Conservation (phyloP, 2,888 invertebrate species). For the Allygus modestus region DNA sequence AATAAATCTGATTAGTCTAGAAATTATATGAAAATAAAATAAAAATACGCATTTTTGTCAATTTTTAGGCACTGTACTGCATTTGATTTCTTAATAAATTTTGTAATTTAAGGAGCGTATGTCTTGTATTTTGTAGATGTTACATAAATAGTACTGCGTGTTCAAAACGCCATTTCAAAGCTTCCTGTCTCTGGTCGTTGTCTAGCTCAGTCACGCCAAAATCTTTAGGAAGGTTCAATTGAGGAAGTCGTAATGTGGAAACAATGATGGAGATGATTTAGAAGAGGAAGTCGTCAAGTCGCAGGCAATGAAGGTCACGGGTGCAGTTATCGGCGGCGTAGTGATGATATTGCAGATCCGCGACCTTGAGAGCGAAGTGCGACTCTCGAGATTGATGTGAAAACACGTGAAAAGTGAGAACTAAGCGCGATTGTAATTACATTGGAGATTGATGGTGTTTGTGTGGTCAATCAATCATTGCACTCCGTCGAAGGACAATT, state of each 20-base stretch:
- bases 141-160: neutral
- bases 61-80: too few relatives aligned
- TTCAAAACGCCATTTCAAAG: neutral
- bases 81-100: too few relatives aligned
- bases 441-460: neutral
- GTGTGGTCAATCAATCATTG: slow-evolving; percentile 19
- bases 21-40: too few relatives aligned
- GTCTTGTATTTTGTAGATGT: too few relatives aligned
- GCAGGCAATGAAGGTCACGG: slow-evolving; percentile 2
- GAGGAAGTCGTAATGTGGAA: slow-evolving; percentile 17
- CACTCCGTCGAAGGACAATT: neutral
- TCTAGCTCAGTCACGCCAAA: neutral
- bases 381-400: neutral
- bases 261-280: neutral
- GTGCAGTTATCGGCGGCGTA: neutral
- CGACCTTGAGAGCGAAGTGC: neutral
- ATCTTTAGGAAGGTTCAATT: slow-evolving; percentile 1
- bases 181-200: neutral
- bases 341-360: neutral
- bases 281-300: slow-evolving; percentile 15
- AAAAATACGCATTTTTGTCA: too few relatives aligned
- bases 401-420: neutral
- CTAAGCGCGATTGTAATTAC: too few relatives aligned
- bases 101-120: too few relatives aligned
- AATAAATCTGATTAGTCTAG: too few relatives aligned